phyloP scores from a whole-genome alignment of 1,140 invertebrate genomes.

The Parapsyche elsis region DNA sequence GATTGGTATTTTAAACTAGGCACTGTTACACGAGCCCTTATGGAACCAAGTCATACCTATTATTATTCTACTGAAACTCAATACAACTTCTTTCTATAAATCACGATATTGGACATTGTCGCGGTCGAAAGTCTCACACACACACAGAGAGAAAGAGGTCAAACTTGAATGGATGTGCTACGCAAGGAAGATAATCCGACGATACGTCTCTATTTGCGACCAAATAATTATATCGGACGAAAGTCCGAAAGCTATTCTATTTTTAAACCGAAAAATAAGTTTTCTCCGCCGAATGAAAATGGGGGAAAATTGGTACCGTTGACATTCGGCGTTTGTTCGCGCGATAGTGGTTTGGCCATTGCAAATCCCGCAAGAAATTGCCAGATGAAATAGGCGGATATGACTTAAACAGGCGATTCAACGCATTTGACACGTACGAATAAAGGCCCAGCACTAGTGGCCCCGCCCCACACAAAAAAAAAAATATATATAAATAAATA shows the following conservation, averaged over 20 bases:
- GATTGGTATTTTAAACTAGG: too few relatives aligned
- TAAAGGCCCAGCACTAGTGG: slow-evolving; percentile 33
- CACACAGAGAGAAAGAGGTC: not conserved
- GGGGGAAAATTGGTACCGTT: not conserved
- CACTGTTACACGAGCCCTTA: too few relatives aligned
- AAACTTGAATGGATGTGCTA: slow-evolving; percentile 16
- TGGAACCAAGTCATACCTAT: not conserved
- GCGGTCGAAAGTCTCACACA: not conserved
- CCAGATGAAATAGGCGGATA: slow-evolving; percentile 53
- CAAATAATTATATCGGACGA: not conserved
- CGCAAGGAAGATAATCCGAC: not conserved
- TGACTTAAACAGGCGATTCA: slow-evolving; percentile 55
- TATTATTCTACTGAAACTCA: not conserved
- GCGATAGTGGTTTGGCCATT: slow-evolving; percentile 34
- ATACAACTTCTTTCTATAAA: not conserved
- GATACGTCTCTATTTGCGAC: slow-evolving; percentile 23
- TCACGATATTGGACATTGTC: not conserved
- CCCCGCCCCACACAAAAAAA: not conserved
- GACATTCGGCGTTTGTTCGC: slow-evolving; percentile 18
- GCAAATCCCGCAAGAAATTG: slow-evolving; percentile 54
- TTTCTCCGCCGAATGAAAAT: slow-evolving; percentile 7
- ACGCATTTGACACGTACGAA: slow-evolving; percentile 55
- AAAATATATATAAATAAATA: slow-evolving; percentile 20
- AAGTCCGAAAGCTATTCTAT: not conserved
- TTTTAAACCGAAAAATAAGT: not conserved